These are phyloP conservation scores for Diplosoma virens DNA, from an alignment of 23 tunicate genomes.

Conservation along the genomic window DNA sequence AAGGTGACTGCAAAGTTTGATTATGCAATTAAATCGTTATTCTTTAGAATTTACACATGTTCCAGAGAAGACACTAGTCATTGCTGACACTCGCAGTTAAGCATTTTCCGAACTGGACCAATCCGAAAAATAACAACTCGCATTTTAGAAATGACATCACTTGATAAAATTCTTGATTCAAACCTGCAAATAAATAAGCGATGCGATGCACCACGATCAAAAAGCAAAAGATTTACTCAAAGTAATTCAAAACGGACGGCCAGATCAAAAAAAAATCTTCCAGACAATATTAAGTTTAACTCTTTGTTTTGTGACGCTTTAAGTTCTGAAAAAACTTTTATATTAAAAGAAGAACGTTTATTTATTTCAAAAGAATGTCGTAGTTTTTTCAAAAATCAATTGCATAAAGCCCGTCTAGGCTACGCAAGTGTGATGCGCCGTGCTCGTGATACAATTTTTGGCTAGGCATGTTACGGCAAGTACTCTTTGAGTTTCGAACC, in stretches of 20 bases:
- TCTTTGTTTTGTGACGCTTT: conserved; percentile 2
- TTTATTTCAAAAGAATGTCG: too few relatives aligned
- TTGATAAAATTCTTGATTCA: conserved; percentile 9
- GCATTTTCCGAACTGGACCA: conserved; percentile 11
- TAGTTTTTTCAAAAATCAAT: too few relatives aligned
- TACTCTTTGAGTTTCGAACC: too few relatives aligned
- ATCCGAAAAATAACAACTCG: neutral
- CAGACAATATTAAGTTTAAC: conserved; percentile 8
- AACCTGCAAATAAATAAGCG: neutral
- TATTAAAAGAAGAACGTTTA: conserved; percentile 19
- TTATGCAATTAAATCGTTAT: conserved; percentile 29
- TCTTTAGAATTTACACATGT: conserved; percentile 14
- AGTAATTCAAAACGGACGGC: conserved; percentile 25
- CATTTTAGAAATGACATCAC: neutral
- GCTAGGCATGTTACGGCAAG: too few relatives aligned
- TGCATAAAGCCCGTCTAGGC: too few relatives aligned
- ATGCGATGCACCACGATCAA: conserved; percentile 12
- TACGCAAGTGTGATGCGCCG: too few relatives aligned
- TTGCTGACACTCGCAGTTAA: conserved; percentile 24
- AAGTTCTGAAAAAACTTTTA: neutral
- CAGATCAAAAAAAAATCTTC: neutral
- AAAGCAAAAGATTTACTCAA: neutral
- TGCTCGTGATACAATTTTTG: too few relatives aligned
- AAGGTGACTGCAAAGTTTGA: conserved; percentile 20
- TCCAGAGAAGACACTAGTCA: conserved; percentile 8